A percentile compares a stretch with the other conserved stretches of the same genome.
Evolutionary conservation across 64 coral and sea anemone species (phyloP).

Genomic region (Montipora sp.): DNA sequence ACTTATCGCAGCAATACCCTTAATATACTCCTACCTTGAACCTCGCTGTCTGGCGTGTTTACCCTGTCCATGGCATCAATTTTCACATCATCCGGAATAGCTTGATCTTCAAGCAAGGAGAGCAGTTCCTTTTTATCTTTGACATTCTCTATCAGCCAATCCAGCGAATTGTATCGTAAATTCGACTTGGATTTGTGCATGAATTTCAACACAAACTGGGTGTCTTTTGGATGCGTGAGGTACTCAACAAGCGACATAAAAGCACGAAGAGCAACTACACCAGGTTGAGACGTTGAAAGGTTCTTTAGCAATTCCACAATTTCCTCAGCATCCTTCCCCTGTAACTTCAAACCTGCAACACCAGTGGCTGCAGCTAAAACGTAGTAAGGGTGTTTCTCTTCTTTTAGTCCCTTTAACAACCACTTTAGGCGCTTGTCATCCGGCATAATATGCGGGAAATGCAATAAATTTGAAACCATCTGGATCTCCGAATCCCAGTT

Average conservation of each 20-base stretch:
- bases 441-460: slow-evolving; percentile 88
- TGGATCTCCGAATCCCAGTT: slow-evolving; percentile 94
- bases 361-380: slow-evolving; percentile 89
- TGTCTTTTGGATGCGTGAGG: slow-evolving; percentile 91
- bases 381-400: slow-evolving; percentile 90
- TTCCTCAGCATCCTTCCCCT: slow-evolving; percentile 71
- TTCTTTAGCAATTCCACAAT: slow-evolving; percentile 90
- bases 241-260: slow-evolving; percentile 93
- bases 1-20: too few species aligned
- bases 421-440: slow-evolving; percentile 77
- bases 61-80: slow-evolving; percentile 89
- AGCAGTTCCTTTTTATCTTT: slow-evolving; percentile 84
- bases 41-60: slow-evolving; percentile 67
- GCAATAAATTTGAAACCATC: slow-evolving; percentile 97
- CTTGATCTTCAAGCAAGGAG: slow-evolving; percentile 80
- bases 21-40: slow-evolving; percentile 52
- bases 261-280: slow-evolving; percentile 84
- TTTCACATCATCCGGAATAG: slow-evolving; percentile 89
- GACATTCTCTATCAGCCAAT: slow-evolving; percentile 95
- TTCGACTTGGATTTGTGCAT: slow-evolving; percentile 94
- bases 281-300: slow-evolving; percentile 78
- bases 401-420: slow-evolving; percentile 85
- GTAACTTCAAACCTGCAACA: slow-evolving; percentile 79
- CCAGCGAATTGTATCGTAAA: slow-evolving; percentile 92
- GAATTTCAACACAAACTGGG: slow-evolving; percentile 92